Conservation (phyloP, 2,888 invertebrate species). For the Panopea generosa region DNA sequence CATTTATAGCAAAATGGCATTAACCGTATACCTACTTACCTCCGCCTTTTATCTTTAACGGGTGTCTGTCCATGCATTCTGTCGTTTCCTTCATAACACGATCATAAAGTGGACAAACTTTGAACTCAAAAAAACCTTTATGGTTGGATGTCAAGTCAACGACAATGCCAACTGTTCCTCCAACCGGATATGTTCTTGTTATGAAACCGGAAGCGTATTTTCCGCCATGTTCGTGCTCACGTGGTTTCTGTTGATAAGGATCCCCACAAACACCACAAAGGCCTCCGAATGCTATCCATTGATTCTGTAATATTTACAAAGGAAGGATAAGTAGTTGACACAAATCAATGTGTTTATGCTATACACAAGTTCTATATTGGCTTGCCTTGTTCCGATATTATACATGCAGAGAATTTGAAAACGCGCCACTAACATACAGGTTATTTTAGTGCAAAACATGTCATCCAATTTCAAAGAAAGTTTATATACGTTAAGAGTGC, state of each 20-base stretch:
- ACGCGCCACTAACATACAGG: too few species aligned
- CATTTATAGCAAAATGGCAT: too few species aligned
- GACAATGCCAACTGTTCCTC: constrained; percentile 72
- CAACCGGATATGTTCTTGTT: constrained; percentile 71
- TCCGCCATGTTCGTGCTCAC: constrained; percentile 79
- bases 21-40: constrained; percentile 32
- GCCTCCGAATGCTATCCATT: constrained; percentile 86
- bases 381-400: too few species aligned
- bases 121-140: constrained; percentile 80
- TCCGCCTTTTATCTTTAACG: constrained; percentile 47
- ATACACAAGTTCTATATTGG: too few species aligned
- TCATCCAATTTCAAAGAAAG: too few species aligned
- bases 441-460: too few species aligned
- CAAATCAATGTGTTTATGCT: not conserved
- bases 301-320: constrained; percentile 65
- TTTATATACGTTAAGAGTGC: too few species aligned
- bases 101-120: constrained; percentile 75
- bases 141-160: constrained; percentile 81
- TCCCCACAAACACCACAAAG: constrained; percentile 96
- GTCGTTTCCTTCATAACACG: constrained; percentile 43
- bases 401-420: too few species aligned
- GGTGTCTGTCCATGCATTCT: constrained; percentile 62
- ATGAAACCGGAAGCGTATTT: constrained; percentile 77
- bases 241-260: constrained; percentile 87
- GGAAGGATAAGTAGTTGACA: not conserved